A percentile compares a stretch with the other conserved stretches of the same genome.
These are phyloP conservation scores for Dasypogon diadema DNA, from an alignment of 2,888 invertebrate species.

Conservation along the genomic window DNA sequence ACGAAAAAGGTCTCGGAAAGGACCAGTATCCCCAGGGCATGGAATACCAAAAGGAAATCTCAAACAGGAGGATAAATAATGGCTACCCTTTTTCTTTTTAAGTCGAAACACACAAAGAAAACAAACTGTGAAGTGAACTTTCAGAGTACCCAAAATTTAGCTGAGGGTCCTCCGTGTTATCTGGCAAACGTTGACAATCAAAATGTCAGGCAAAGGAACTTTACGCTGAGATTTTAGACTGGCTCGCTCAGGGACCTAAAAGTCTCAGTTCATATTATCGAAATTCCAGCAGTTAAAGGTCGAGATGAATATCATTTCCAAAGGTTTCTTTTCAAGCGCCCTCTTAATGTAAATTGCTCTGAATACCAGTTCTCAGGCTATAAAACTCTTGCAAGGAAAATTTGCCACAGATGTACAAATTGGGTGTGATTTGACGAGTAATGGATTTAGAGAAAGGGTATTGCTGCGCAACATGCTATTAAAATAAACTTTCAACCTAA, in stretches of 20 bases:
- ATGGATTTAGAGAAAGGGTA: background rate
- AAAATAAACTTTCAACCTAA: no score
- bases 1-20: constrained; percentile 37
- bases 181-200: constrained; percentile 38
- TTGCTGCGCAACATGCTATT: no score
- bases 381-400: background rate
- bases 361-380: background rate
- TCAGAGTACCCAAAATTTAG: constrained; percentile 47
- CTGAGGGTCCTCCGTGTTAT: constrained; percentile 25
- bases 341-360: background rate
- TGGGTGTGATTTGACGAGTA: background rate
- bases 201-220: constrained; percentile 19
- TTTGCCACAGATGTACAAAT: background rate
- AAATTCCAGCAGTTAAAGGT: background rate
- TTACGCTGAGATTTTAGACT: constrained; percentile 22
- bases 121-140: constrained; percentile 49
- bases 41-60: constrained; percentile 11
- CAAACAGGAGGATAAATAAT: constrained; percentile 42
- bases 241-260: constrained; percentile 1
- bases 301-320: constrained; percentile 1
- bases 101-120: constrained; percentile 39
- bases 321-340: background rate
- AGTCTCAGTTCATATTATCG: constrained; percentile 15
- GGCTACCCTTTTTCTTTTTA: constrained; percentile 25
- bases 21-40: constrained; percentile 33